Evolutionary conservation across 2,888 invertebrate genomes (phyloP), one percentile per base, ranked within the genome.

Genomic region (Cistogaster globosa): DNA sequence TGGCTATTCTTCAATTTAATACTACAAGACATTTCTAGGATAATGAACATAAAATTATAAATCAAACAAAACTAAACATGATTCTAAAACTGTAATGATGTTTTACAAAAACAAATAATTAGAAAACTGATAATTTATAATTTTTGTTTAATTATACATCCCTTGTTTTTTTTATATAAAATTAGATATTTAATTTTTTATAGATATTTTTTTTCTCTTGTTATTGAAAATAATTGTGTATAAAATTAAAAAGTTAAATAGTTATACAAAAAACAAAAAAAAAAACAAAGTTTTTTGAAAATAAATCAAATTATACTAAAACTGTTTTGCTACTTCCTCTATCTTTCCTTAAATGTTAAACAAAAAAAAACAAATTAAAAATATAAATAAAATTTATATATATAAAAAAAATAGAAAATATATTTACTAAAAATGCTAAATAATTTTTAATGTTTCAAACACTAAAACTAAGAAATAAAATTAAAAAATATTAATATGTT

Each of bases 351-450:
- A 51, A n/a, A 75, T 76, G 68, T 67, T 68, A 81, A 71, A 80
- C 16, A 78, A 38, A 67, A 45, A 62, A 80, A 85, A 80, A 84
- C 83, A 84, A 87, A 84, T 69, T 86, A 79, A 53, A 9, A 18
- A 18, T 20, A 83, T 75, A 86, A 86, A 80, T 69, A 55, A 71
- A 68, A 71, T 75, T 80, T 76, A 84, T 79, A 84, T 36, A 68
- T 20, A 80, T 26, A 80, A 65, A 79, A 62, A 20, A 71, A 72
- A 22, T 69, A 58, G 57, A 81, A 69, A 67, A 71, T 22, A 38
- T 79, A 76, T 60, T 69, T 62, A 81, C n/a, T 80, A 51, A 82
- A 79, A 72, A 80, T 57, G 51, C 82, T 62, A 26, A 58, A 71
- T 78, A 69, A 51, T 55, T 82, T 83, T 77, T 72, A 63, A 82